A percentile compares a stretch with the other conserved stretches of the same genome.
phyloP scores from a whole-genome alignment of 92 coral and sea anemone species.

The Bergia sp. region DNA sequence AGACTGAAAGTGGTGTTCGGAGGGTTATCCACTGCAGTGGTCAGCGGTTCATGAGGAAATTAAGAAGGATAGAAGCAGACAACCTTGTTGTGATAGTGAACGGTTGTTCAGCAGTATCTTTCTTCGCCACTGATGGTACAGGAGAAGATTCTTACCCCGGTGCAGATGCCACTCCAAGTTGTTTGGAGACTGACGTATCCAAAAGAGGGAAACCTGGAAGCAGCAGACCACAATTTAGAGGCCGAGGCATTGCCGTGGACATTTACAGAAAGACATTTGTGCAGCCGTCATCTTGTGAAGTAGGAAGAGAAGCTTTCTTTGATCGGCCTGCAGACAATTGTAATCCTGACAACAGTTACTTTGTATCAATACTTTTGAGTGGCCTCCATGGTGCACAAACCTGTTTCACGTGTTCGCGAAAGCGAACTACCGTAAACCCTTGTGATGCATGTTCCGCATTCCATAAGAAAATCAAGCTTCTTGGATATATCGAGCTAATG shows the following conservation, averaged over 20 bases:
- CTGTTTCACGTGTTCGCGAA: not conserved
- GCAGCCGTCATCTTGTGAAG: not conserved
- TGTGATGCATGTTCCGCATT: not conserved
- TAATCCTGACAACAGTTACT: not conserved
- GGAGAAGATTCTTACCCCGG: not conserved
- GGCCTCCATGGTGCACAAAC: not conserved
- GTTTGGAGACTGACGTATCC: not conserved
- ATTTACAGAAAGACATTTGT: not conserved
- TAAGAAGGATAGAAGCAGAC: not conserved
- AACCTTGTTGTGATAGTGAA: not conserved
- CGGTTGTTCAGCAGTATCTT: slow-evolving; percentile 1
- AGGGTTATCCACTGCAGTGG: not conserved
- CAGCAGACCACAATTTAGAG: not conserved
- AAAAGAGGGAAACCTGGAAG: not conserved
- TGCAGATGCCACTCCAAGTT: not conserved
- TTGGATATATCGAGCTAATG: not conserved
- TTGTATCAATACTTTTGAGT: not conserved
- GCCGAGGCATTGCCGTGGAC: not conserved
- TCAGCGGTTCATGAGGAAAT: not conserved
- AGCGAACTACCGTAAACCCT: not conserved
- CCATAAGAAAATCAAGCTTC: not conserved
- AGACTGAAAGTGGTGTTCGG: not conserved
- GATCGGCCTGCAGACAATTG: not conserved
- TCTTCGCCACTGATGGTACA: not conserved
- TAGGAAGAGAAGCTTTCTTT: not conserved